Evolutionary conservation across 2,113 vertebrate species (phyloP).

Genomic region (Mastomys coucha): DNA sequence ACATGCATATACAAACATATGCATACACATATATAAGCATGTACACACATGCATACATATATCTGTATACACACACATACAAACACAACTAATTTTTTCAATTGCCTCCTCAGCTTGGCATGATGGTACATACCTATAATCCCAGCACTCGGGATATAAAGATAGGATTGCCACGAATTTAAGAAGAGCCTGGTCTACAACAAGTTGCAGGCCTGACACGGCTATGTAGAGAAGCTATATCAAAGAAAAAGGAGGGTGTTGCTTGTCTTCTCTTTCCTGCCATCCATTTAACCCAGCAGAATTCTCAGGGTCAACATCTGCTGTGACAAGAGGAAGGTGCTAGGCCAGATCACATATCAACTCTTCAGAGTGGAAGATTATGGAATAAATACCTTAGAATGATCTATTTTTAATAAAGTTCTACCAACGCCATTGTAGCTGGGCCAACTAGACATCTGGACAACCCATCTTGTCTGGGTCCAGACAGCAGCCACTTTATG

Average conservation of each 20-base stretch:
- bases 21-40: not conserved
- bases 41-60: too few relatives aligned
- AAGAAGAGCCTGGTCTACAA: not conserved
- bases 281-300: too few relatives aligned
- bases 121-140: not conserved
- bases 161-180: not conserved
- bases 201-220: not conserved
- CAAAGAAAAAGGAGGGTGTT: not conserved
- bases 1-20: not conserved
- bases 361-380: not conserved
- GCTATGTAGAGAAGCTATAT: not conserved
- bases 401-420: not conserved
- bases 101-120: not conserved
- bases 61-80: not conserved
- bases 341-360: too few relatives aligned
- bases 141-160: not conserved
- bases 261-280: not conserved
- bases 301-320: not conserved
- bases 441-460: slow-evolving; percentile 75
- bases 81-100: not conserved
- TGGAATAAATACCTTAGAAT: not conserved
- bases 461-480: slow-evolving; percentile 42
- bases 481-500: slow-evolving; percentile 8
- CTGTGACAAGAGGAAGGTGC: not conserved
- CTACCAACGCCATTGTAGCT: not conserved